Base-by-base conservation (phyloP, 2,888 invertebrate species). In the Patella ulyssiponensis region DNA sequence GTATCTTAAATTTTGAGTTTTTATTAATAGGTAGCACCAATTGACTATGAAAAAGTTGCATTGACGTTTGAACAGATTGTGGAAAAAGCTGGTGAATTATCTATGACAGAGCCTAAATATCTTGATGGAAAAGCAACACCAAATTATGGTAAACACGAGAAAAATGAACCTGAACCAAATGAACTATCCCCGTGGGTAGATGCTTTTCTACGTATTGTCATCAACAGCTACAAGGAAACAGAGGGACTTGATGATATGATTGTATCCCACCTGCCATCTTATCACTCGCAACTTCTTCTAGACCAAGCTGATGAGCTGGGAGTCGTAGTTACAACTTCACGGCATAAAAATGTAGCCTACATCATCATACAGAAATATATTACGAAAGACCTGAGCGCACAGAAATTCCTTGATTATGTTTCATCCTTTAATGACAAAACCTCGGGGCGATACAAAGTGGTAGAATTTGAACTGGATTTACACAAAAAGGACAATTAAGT, bases 1-100 rank as follows among this genome's bases (percentile, higher is more conserved):
- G 44, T 7, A 44, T 44, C 44, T 33, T 33, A 33, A 33, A 33
- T 44, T 44, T 44, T 44, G 44, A 44, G 7, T 44, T 44, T 44
- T 44, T 44, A 44, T 44, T 44, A 0, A 44, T 44, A 44, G 44
- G 44, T 44, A 44, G 44, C 44, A 44, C 44, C 44, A 44, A 44
- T 64, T 11, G 64, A 64, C 64, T 64, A 23, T 15, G 23, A 64
- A 20, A 64, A 23, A 11, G 64, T 64, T 3, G 64, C 64, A 3
- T 64, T 64, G 23, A 23, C 64, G 3, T 64, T 64, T 64, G 64
- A 64, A 64, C 64, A 64, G 64, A 64, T 64, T 23, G 64, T 64
- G 64, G 64, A 64, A n/a, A 64, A 64, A 15, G 64, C 64, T 23
- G 64, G 64, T 11, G 64, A 64, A 14, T 23, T 64, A 12, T 64